Evolutionary conservation across 2,113 vertebrate species (phyloP).

Genomic region (Monarcha castaneiventris): DNA sequence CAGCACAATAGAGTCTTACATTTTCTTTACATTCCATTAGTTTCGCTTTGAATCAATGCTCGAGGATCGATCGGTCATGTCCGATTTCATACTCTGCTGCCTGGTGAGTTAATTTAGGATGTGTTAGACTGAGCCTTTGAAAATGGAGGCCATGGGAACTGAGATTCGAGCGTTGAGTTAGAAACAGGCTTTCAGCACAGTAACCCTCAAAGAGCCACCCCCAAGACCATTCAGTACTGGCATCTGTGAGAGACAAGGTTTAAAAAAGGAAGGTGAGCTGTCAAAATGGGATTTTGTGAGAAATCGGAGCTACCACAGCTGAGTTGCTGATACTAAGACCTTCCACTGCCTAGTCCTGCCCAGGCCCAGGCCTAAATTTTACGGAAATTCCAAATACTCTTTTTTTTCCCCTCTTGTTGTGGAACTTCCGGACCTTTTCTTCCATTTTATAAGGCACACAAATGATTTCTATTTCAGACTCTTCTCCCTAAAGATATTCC

Average conservation of each 20-base stretch:
- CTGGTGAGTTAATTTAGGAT: constrained; percentile 51
- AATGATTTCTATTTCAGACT: neutral
- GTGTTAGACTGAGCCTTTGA: neutral
- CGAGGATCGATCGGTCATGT: constrained; percentile 76
- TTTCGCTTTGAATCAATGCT: constrained; percentile 54
- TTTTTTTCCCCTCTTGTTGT: neutral
- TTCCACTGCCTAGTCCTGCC: neutral
- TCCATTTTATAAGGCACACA: neutral
- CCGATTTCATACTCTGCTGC: constrained; percentile 76
- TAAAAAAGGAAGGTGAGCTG: neutral
- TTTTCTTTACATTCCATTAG: constrained; percentile 67
- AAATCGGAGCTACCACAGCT: neutral
- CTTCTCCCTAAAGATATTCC: neutral
- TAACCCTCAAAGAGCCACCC: neutral
- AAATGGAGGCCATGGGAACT: neutral
- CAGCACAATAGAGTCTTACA: neutral
- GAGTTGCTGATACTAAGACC: neutral
- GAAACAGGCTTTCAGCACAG: neutral
- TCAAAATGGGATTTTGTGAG: neutral
- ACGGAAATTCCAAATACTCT: neutral
- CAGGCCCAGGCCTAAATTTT: neutral
- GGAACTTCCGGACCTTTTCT: neutral
- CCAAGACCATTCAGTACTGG: neutral
- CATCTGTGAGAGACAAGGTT: neutral
- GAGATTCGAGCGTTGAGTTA: neutral